phyloP scores from a whole-genome alignment of 2,888 invertebrate genomes.

The Xestobium rufovillosum region DNA sequence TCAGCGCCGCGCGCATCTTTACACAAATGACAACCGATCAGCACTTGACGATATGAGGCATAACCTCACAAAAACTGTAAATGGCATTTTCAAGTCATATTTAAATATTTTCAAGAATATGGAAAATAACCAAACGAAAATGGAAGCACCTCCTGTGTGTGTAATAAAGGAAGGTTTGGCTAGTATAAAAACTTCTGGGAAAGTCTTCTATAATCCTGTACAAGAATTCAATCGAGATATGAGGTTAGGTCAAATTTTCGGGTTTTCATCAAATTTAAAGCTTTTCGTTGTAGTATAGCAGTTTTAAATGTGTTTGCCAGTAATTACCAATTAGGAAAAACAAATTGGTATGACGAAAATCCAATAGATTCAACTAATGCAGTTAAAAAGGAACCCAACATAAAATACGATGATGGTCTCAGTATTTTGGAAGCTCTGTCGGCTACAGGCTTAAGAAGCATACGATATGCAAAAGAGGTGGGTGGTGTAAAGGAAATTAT shows the following conservation, averaged over 20 bases:
- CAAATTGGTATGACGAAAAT: slow-evolving; percentile 25
- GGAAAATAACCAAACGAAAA: too few species aligned
- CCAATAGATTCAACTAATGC: neutral
- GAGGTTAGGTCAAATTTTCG: too few species aligned
- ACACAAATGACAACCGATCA: too few species aligned
- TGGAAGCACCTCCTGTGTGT: slow-evolving; percentile 25
- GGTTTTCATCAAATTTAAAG: slow-evolving; percentile 7
- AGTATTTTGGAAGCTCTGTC: slow-evolving; percentile 87
- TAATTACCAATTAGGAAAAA: slow-evolving; percentile 40
- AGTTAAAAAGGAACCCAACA: slow-evolving; percentile 19
- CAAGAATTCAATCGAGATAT: slow-evolving; percentile 98
- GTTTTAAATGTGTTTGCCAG: slow-evolving; percentile 62
- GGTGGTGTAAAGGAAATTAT: slow-evolving; percentile 69
- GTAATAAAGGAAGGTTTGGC: slow-evolving; percentile 71
- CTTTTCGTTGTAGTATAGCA: slow-evolving; percentile 52
- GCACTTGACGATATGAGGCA: too few species aligned
- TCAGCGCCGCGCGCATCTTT: too few species aligned
- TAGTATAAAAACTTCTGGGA: slow-evolving; percentile 62
- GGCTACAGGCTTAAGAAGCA: slow-evolving; percentile 91
- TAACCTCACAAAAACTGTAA: too few species aligned
- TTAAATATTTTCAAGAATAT: neutral
- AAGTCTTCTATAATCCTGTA: slow-evolving; percentile 97
- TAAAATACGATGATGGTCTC: slow-evolving; percentile 47
- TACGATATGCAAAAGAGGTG: slow-evolving; percentile 94
- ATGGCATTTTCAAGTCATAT: too few species aligned